Conservation (phyloP, 1,140 invertebrate genomes). For the Muscidifurax raptorellus region DNA sequence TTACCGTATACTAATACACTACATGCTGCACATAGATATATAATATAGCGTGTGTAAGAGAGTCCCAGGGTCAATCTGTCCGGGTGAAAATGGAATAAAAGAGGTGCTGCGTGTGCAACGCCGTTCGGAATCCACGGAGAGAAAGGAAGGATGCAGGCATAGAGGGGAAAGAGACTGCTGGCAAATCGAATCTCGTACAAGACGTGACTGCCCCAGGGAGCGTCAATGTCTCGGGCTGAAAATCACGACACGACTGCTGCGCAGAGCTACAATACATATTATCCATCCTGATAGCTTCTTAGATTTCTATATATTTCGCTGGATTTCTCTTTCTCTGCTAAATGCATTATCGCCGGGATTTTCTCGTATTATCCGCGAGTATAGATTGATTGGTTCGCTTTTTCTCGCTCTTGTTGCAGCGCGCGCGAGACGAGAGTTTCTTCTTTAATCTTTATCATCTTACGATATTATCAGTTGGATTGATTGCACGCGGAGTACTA, state of each 20-base stretch:
- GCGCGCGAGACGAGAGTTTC: neutral
- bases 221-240: slow-evolving; percentile 69
- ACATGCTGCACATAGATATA: no score
- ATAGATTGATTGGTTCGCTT: neutral
- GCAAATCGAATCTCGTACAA: slow-evolving; percentile 73
- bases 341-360: neutral
- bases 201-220: slow-evolving; percentile 73
- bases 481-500: neutral
- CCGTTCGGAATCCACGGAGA: slow-evolving; percentile 18
- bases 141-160: slow-evolving; percentile 12
- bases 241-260: slow-evolving; percentile 71
- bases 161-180: slow-evolving; percentile 50
- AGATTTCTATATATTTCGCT: slow-evolving; percentile 50
- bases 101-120: slow-evolving; percentile 35
- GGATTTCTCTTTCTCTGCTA: slow-evolving; percentile 17
- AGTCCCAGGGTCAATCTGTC: slow-evolving; percentile 30
- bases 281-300: slow-evolving; percentile 59
- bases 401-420: neutral
- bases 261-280: slow-evolving; percentile 68
- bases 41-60: no score
- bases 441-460: neutral
- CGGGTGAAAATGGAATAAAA: slow-evolving; percentile 48
- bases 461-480: neutral
- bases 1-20: neutral
- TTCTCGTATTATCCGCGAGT: neutral